Evolutionary conservation across 2,888 invertebrate genomes (phyloP), one percentile per base, ranked within the genome.

Genomic region (Andrena fulva): DNA sequence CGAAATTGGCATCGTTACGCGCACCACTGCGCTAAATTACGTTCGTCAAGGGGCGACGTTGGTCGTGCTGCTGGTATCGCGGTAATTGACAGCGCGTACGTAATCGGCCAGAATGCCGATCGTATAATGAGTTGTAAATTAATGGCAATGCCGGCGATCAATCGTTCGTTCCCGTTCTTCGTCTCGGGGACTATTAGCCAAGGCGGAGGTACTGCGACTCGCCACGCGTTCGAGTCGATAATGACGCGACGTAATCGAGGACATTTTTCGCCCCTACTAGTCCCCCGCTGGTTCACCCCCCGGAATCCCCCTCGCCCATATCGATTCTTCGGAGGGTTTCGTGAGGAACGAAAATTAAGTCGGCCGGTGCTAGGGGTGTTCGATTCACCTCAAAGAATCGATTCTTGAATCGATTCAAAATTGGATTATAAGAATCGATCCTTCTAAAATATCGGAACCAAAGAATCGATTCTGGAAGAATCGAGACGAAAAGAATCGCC

Each of bases 51-150:
- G 6, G 31, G 59, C 54, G 67, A 67, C 52, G 67, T 24, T 68
- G 4, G 48, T 29, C 33, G 31, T 60, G 66, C 29, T 59, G 8
- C 60, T 52, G 24, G 42, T 33, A 48, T 27, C 54, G 31, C 24
- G 54, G 29, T 59, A 31, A 52, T 54, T 73, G 56, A 71, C 63
- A 33, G 48, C 12, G 62, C 12, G 48, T 72, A 71, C 72, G 81
- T 81, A 82, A 82, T 80, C 70, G 66, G 62, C 73, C 29, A 66
- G 79, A 72, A 79, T 68, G 63, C 20, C 20, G 59, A 54, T 6
- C 66, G 70, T 35, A 35, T 63, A 78, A 72, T 20, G 68, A 78
- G 56, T 33, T 70, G 50, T 50, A 62, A 79, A 79, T 80, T 63
- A 72, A 68, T 63, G 67, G 54, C 31, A 63, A 68, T 24, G 35